A percentile compares a stretch with the other conserved stretches of the same genome.
Conservation (phyloP, 2,113 vertebrate species). For the Ardeotis arabs region DNA sequence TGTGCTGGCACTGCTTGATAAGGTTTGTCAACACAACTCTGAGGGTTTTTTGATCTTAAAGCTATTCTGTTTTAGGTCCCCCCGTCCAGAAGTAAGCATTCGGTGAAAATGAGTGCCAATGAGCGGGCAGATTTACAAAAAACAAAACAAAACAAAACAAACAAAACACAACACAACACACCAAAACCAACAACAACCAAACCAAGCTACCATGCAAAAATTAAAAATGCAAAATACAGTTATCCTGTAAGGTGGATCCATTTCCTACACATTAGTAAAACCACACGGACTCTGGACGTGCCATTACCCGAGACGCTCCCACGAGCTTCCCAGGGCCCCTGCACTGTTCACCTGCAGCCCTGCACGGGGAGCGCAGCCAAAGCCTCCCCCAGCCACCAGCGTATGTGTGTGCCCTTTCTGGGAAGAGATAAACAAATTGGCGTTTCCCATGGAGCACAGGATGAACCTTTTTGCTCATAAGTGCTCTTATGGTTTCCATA, state of each 20-base stretch:
- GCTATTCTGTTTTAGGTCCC: background rate
- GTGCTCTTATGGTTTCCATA: constrained; percentile 10
- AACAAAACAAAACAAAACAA: background rate
- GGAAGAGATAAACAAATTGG: background rate
- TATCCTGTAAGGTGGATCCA: background rate
- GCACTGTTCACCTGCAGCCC: rapidly evolving
- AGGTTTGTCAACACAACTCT: background rate
- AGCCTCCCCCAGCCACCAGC: background rate
- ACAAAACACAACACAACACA: too few relatives aligned
- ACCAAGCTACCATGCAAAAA: background rate
- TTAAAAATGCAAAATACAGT: background rate
- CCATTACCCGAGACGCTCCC: rapidly evolving
- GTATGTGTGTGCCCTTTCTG: rapidly evolving
- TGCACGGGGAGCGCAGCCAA: rapidly evolving
- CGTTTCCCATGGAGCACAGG: background rate
- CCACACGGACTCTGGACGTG: rapidly evolving
- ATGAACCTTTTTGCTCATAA: background rate
- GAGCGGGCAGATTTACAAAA: rapidly evolving
- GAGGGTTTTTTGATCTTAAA: background rate
- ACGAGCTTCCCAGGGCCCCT: rapidly evolving
- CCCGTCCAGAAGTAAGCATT: background rate
- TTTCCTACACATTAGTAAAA: background rate
- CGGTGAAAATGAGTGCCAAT: background rate
- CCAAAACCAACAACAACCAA: too few relatives aligned
- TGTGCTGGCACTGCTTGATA: background rate